Conservation (phyloP, 1,140 invertebrate species). For the Magallana ariakensis region DNA sequence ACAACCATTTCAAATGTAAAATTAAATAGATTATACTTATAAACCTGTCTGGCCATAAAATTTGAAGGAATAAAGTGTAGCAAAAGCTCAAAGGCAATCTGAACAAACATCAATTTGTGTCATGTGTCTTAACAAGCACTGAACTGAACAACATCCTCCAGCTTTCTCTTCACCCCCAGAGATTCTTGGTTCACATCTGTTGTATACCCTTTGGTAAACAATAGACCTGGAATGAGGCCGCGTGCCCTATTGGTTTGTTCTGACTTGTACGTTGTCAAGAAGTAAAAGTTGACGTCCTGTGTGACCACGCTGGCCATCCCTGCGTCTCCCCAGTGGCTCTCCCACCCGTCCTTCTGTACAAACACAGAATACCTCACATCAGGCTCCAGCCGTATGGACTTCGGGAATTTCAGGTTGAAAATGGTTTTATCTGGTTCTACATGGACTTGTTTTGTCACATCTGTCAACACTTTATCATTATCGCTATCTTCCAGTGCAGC, state of each 20-base stretch:
- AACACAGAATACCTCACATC: constrained; percentile 26
- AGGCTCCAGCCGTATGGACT: constrained; percentile 11
- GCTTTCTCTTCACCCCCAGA: constrained; percentile 11
- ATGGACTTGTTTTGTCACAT: constrained; percentile 26
- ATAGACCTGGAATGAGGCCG: constrained; percentile 20
- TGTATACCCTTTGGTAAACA: not conserved
- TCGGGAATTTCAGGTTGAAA: constrained; percentile 37
- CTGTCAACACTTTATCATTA: constrained; percentile 37
- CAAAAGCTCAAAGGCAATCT: too few relatives aligned
- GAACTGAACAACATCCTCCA: not conserved
- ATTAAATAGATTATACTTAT: too few relatives aligned
- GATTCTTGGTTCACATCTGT: not conserved
- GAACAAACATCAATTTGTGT: too few relatives aligned
- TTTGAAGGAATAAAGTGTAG: too few relatives aligned
- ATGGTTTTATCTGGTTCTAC: not conserved
- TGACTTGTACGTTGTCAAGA: constrained; percentile 39
- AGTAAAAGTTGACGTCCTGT: constrained; percentile 37
- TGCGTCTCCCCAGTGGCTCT: constrained; percentile 38
- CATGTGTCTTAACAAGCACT: not conserved
- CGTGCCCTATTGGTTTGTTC: constrained; percentile 39
- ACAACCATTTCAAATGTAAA: too few relatives aligned
- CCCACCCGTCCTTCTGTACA: constrained; percentile 22
- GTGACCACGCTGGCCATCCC: constrained; percentile 43
- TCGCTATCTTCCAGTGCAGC: constrained; percentile 41
- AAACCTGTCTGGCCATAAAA: too few relatives aligned